These are phyloP conservation scores for Plecturocebus donacophilus DNA, from an alignment of 2,113 vertebrate species.

Conservation along the genomic window DNA sequence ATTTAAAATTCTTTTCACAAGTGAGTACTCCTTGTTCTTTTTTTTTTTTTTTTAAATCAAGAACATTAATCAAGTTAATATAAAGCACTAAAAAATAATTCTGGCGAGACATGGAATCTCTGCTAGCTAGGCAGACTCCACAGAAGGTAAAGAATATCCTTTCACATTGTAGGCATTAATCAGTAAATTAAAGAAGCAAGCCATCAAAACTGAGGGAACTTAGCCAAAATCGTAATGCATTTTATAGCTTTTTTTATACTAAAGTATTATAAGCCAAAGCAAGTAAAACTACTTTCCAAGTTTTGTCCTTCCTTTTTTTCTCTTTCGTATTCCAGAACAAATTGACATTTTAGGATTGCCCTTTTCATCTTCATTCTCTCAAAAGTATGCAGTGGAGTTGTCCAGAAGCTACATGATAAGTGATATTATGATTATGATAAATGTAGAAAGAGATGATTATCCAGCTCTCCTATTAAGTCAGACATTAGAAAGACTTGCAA, in stretches of 20 bases:
- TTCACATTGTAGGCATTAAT: neutral
- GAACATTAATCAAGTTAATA: neutral
- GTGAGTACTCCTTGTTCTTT: neutral
- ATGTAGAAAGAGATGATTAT: neutral
- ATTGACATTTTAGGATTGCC: neutral
- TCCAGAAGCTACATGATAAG: neutral
- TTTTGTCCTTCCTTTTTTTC: slow-evolving; percentile 22
- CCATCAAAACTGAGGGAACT: neutral
- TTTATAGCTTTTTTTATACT: neutral
- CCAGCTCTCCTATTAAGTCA: neutral
- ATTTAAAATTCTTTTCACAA: neutral
- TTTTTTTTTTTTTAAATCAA: neutral
- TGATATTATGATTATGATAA: neutral
- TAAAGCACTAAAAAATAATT: slow-evolving; percentile 32
- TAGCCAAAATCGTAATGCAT: neutral
- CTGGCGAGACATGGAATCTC: neutral
- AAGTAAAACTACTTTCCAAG: slow-evolving; percentile 33
- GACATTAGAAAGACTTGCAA: neutral
- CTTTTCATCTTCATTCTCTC: neutral
- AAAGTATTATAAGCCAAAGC: neutral
- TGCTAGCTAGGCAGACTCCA: neutral
- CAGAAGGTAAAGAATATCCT: neutral
- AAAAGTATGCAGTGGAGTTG: neutral
- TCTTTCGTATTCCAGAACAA: neutral
- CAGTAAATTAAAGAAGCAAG: neutral